A percentile compares a stretch with the other conserved stretches of the same genome.
Conservation (phyloP, 2,888 invertebrate species). For the Drosophila sordidula region DNA sequence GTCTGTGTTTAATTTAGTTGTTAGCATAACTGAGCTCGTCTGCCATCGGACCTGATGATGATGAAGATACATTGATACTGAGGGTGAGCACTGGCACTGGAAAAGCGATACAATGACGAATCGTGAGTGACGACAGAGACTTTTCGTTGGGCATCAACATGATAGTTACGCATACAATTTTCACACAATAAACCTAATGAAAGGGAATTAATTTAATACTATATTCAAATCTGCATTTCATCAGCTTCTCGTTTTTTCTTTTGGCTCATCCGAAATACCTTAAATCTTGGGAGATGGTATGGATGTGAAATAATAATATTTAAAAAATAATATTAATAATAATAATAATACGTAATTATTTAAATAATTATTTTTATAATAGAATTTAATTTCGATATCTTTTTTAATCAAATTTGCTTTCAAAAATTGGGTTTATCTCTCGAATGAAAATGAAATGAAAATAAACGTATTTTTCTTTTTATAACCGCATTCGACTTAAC, state of each 20-base stretch:
- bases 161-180: conserved; percentile 6
- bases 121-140: neutral
- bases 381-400: no score
- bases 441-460: neutral
- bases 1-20: conserved; percentile 19
- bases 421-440: no score
- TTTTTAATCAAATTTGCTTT: no score
- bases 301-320: no score
- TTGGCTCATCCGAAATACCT: neutral
- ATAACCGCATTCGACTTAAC: neutral
- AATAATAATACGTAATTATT: neutral
- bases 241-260: no score
- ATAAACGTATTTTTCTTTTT: no score
- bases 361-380: no score
- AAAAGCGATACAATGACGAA: conserved; percentile 7
- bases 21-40: conserved; percentile 32
- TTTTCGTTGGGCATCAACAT: neutral
- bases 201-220: neutral
- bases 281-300: no score
- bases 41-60: neutral
- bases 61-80: neutral
- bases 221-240: neutral
- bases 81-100: neutral
- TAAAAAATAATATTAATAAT: neutral
- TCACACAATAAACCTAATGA: neutral